phyloP scores from a whole-genome alignment of 2,113 vertebrate species.

The Grallaria varia region DNA sequence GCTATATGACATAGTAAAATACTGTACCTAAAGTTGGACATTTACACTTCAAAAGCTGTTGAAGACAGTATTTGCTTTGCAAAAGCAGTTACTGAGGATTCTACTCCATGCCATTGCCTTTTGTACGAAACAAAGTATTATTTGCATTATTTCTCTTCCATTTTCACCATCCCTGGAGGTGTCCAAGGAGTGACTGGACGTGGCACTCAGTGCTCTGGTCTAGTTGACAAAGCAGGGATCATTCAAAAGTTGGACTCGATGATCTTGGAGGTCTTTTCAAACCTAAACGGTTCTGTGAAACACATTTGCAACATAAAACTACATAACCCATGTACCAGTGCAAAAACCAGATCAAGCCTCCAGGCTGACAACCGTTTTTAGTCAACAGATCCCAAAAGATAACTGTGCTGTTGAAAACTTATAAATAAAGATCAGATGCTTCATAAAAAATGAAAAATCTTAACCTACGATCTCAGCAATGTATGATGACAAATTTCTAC shows the following conservation, averaged over 20 bases:
- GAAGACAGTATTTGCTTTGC: not conserved
- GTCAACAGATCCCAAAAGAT: not conserved
- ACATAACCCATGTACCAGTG: not conserved
- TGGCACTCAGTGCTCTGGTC: not conserved
- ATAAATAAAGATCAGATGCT: not conserved
- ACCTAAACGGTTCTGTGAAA: not conserved
- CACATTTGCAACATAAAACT: not conserved
- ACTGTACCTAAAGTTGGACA: rapidly evolving
- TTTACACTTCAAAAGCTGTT: not conserved
- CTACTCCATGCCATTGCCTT: rapidly evolving
- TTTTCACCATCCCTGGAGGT: not conserved
- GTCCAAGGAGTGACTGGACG: not conserved
- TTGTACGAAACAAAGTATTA: not conserved
- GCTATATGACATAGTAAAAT: not conserved
- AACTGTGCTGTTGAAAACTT: not conserved
- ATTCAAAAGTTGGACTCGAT: not conserved
- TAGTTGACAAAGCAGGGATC: not conserved
- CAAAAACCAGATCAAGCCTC: not conserved
- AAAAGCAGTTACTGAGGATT: not conserved
- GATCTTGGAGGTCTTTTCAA: not conserved
- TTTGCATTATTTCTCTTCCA: not conserved
- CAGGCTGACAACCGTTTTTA: not conserved
- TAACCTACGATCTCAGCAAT: not conserved
- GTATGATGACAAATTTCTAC: not conserved
- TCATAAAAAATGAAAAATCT: not conserved